Base-by-base conservation (phyloP, 2,888 invertebrate genomes). In the Andrena bucephala region DNA sequence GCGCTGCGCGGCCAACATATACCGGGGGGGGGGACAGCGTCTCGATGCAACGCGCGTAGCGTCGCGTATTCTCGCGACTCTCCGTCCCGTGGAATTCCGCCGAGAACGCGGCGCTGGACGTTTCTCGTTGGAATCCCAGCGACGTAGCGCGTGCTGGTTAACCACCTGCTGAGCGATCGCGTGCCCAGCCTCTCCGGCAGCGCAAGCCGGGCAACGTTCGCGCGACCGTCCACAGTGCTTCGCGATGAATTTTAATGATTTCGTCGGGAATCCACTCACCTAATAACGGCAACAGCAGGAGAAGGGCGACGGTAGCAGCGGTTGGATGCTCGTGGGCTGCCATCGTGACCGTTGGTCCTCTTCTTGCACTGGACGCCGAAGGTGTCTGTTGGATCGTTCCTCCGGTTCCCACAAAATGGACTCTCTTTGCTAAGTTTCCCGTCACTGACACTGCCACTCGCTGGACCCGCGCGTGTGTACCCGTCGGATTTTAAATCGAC, bases 221-320 rank as follows among this genome's bases (percentile, higher is more conserved):
- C 57, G 24, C 54, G 54, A 24, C 10, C 10, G 10, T 24, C 27
- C 24, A 7, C 33, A 36, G 29, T 50, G 60, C 20, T 31, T 71
- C 13, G 5, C 13, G 8, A 31, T 42, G n/a, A 67, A 10, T 57
- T 57, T 27, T 10, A 54, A 54, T 24, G 57, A 10, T 57, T 57
- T 13, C 1, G 24, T 20, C 8, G 57, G 27, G 57, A 24, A 10
- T 27, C 10, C 85, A 87, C 92, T 92, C 90, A 93, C 93, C 93
- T 92, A 89, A 71, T 77, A 92, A 80, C 74, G 89, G 87, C 67
- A 91, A 84, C 88, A 92, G 86, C 84, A 90, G 79, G 71, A 93
- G 83, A 65, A 89, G 75, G 66, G 82, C 83, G 65, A 87, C 85
- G 83, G 85, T 78, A 7, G 82, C 52, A 74, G 74, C 87, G 77